phyloP scores from a whole-genome alignment of 2,888 invertebrate genomes.

The Drosophila kambysellisi region DNA sequence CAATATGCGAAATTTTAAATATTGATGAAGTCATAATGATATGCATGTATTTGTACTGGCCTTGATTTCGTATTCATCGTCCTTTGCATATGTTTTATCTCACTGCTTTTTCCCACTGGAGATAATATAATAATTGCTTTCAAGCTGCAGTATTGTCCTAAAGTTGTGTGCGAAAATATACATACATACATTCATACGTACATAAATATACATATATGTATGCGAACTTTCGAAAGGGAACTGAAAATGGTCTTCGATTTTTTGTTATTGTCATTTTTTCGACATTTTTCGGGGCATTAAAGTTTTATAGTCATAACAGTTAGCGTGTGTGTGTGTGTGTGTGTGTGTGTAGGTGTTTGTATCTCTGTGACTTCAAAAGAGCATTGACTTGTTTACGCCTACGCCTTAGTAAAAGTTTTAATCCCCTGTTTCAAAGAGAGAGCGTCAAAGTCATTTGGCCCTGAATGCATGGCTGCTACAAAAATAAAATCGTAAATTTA shows the following conservation, averaged over 20 bases:
- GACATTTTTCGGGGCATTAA: slow-evolving; percentile 51
- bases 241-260: slow-evolving; percentile 44
- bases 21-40: slow-evolving; percentile 32
- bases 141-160: slow-evolving; percentile 57
- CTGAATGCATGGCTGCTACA: slow-evolving; percentile 5
- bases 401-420: slow-evolving; percentile 19
- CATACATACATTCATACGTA: not conserved
- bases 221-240: slow-evolving; percentile 7
- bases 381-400: slow-evolving; percentile 44
- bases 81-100: not conserved
- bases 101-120: not conserved
- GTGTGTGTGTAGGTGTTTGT: slow-evolving; percentile 2
- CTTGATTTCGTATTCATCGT: slow-evolving; percentile 2
- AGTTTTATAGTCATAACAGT: slow-evolving; percentile 33
- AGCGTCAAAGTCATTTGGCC: slow-evolving; percentile 21
- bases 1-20: slow-evolving; percentile 15
- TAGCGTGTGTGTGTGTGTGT: slow-evolving; percentile 11
- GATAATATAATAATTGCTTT: slow-evolving; percentile 46
- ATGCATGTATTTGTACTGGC: not conserved
- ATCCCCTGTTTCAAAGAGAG: not conserved
- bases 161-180: slow-evolving; percentile 13
- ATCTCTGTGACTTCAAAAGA: slow-evolving; percentile 33
- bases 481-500: slow-evolving; percentile 46
- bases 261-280: slow-evolving; percentile 34
- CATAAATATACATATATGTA: not conserved